These are phyloP conservation scores for Stichopus chloronotus DNA, from an alignment of 35 echinoderm and acorn worm genomes.

Conservation along the genomic window DNA sequence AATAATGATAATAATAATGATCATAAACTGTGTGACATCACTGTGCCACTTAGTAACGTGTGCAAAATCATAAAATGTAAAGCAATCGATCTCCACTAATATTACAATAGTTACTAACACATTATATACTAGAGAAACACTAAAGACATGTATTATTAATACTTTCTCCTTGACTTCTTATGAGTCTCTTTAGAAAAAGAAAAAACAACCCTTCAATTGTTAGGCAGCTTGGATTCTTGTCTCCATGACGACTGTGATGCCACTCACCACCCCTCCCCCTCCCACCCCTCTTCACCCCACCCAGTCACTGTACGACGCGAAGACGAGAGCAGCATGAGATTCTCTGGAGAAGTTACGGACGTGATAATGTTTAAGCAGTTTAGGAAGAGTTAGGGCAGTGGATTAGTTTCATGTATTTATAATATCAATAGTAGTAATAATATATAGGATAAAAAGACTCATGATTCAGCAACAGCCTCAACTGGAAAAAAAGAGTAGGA, in stretches of 20 bases:
- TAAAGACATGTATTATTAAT: slow-evolving; percentile 59
- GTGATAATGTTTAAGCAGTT: neutral
- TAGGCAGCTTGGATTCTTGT: neutral
- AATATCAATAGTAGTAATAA: neutral
- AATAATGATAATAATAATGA: neutral
- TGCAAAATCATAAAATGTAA: slow-evolving; percentile 56
- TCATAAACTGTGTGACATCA: slow-evolving; percentile 5
- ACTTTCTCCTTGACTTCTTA: slow-evolving; percentile 38
- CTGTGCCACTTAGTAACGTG: slow-evolving; percentile 14
- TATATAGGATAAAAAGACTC: slow-evolving; percentile 15
- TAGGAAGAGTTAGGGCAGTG: neutral
- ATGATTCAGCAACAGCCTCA: slow-evolving; percentile 19
- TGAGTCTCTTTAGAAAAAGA: neutral
- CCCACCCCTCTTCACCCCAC: too few species aligned
- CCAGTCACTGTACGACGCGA: neutral
- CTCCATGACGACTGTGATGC: too few species aligned
- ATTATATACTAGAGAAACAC: slow-evolving; percentile 57
- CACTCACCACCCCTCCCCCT: too few species aligned
- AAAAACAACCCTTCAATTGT: neutral
- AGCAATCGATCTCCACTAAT: slow-evolving; percentile 27
- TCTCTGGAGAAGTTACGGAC: neutral
- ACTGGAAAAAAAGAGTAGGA: neutral
- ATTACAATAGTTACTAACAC: slow-evolving; percentile 49
- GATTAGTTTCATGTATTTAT: neutral
- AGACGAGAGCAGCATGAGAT: neutral